Evolutionary conservation across 2,888 invertebrate species (phyloP).

Genomic region (Noctua pronuba): DNA sequence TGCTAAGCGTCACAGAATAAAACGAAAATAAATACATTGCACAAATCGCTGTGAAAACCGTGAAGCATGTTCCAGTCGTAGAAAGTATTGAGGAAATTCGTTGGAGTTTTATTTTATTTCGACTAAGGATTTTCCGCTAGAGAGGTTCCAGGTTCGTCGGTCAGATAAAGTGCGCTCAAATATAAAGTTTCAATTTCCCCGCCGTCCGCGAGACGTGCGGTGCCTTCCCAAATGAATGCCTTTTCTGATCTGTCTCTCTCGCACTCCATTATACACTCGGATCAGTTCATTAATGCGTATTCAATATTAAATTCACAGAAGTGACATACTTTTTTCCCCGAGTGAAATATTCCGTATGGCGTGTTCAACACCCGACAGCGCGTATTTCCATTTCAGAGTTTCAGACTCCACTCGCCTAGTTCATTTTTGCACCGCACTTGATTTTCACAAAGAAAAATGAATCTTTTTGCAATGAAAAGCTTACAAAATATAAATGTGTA

Average conservation of each 20-base stretch:
- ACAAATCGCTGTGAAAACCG: conserved; percentile 76
- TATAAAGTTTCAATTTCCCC: conserved; percentile 89
- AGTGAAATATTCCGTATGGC: conserved; percentile 40
- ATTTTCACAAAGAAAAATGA: conserved; percentile 51
- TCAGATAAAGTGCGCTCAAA: conserved; percentile 88
- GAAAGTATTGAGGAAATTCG: conserved; percentile 79
- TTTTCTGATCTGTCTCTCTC: conserved; percentile 77
- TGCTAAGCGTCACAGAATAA: conserved; percentile 55
- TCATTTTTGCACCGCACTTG: conserved; percentile 48
- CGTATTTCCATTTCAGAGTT: conserved; percentile 58
- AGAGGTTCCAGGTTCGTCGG: conserved; percentile 81
- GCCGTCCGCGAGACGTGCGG: conserved; percentile 80
- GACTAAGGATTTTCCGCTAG: conserved; percentile 81
- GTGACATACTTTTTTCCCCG: conserved; percentile 32
- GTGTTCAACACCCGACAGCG: conserved; percentile 47
- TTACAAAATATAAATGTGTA: conserved; percentile 56
- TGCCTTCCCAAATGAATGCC: conserved; percentile 78
- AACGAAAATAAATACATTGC: conserved; percentile 70
- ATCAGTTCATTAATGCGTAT: conserved; percentile 58
- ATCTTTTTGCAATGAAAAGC: conserved; percentile 48
- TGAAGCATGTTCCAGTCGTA: conserved; percentile 74
- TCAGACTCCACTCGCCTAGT: conserved; percentile 45
- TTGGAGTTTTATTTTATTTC: conserved; percentile 84
- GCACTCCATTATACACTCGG: conserved; percentile 43
- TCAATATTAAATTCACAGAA: conserved; percentile 43